Evolutionary conservation across 2,797 vertebrate genomes (phyloP), one percentile per base, ranked within the genome.

Genomic region (Micromesistius poutassou): DNA sequence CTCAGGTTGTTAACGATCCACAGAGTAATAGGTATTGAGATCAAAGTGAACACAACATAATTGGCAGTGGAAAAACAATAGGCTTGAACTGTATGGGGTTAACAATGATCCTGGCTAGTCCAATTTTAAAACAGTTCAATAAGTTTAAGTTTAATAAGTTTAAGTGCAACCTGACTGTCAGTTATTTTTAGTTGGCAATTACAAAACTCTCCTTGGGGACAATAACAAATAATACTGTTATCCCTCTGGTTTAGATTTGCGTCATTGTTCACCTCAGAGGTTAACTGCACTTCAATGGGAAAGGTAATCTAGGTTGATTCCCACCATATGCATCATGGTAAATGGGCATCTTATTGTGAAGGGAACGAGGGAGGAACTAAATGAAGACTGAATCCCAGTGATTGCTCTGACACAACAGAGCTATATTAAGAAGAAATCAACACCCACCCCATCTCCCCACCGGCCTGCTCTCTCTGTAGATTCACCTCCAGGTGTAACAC

Each of bases 1-100:
- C 72, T 75, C 5, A 79, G 74, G 71, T 77, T 66, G 68, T 74
- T 85, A 71, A 82, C 42, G 77, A 78, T 81, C 80, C 76, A 77
- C 78, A 80, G 42, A 85, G 82, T 79, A 83, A 84, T 68, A 28
- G 8, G 8, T 62, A 68, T 62, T 78, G 10, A 82, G 62, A 78
- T 81, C 79, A 72, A 79, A 83, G 81, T 55, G 73, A 74, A 83
- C 25, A 6, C 9, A 80, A 33, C 77, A 25, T 62, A n/a, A 62
- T 62, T 25, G 55, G 55, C 55, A 62, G 7, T 9, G 14, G 55
- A 25, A 25, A 62, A 62, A 62, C n/a, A n/a, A 62, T 62, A 62
- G 55, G 55, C 55, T 62, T 4, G 9, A n/a, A 19, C n/a, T 33
- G 71, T 72, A 25, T 62, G 55, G 55, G 55, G 22, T 62, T 62